Evolutionary conservation across 2,888 invertebrate genomes (phyloP), one percentile per base, ranked within the genome.

Genomic region (Mechanitis messenoides): DNA sequence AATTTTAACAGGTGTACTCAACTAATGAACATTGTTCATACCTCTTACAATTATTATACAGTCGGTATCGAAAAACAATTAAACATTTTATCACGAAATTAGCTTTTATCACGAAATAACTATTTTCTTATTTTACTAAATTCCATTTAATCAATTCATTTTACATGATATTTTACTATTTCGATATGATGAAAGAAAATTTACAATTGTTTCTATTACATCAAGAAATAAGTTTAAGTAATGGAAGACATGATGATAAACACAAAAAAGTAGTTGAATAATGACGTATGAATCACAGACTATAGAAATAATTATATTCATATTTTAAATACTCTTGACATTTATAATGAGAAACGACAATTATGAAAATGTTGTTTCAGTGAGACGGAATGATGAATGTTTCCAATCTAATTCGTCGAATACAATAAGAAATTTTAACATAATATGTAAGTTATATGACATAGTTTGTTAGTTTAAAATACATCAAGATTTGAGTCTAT

Each of bases 11-110:
- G 87, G 83, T 86, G 84, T 86, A 87, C 80, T 84, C 80, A 82
- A 78, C 83, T 85, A 87, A 80, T 86, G 88, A 90, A 89, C 89
- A 87, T 86, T 84, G 88, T 90, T 87, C 89, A 89, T 87, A 89
- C 85, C 73, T 79, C 86, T 85, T 88, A 87, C 79, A 83, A 81
- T 83, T 82, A 86, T 78, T 79, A 84, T 81, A 88, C 86, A 85
- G 78, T 88, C 89, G 87, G 85, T 88, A 89, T 83, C 78, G 84
- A 86, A 85, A 86, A 88, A 86, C 84, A 85, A 84, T 83, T 81
- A 84, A 80, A 81, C 76, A 79, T 86, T 66, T 66, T 88, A 90
- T 89, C 88, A 89, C 89, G 87, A 85, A 87, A 83, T 85, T 86
- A 85, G 81, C 79, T 78, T 84, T 84, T 89, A 90, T 90, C 89